Percentiles rank a stretch among this genome's conserved stretches.
These are phyloP conservation scores for Rousettus madagascariensis DNA, from an alignment of 2,797 vertebrate species.

Conservation along the genomic window DNA sequence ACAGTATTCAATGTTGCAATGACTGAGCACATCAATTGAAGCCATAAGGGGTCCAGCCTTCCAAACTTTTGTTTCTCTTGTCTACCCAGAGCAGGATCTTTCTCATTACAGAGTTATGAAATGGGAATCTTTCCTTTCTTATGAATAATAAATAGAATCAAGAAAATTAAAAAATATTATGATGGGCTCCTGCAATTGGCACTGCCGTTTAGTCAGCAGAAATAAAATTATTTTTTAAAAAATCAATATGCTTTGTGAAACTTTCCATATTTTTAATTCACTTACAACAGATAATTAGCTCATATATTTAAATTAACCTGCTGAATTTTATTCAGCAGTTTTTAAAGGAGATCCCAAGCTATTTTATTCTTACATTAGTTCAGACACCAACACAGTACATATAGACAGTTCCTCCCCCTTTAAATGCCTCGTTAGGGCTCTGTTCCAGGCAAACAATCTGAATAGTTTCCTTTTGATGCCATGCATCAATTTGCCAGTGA, in stretches of 20 bases:
- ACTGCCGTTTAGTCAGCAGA: slow-evolving; percentile 62
- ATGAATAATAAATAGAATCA: slow-evolving; percentile 71
- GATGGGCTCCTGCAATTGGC: slow-evolving; percentile 38
- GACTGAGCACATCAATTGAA: neutral
- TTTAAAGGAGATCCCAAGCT: slow-evolving; percentile 32
- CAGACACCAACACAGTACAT: neutral
- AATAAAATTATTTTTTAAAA: slow-evolving; percentile 54
- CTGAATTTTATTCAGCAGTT: slow-evolving; percentile 58
- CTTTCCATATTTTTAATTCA: slow-evolving; percentile 74
- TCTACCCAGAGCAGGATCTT: slow-evolving; percentile 22
- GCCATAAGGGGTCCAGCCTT: neutral
- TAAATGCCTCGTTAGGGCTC: slow-evolving; percentile 9
- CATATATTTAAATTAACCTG: slow-evolving; percentile 64
- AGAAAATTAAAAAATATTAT: slow-evolving; percentile 46
- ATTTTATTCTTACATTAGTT: slow-evolving; percentile 51
- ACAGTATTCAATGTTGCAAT: neutral
- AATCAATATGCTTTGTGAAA: slow-evolving; percentile 70
- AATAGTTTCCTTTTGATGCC: neutral
- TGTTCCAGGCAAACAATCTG: slow-evolving; percentile 5
- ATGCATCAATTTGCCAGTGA: neutral
- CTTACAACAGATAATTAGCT: slow-evolving; percentile 51
- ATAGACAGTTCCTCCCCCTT: neutral
- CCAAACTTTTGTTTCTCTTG: neutral
- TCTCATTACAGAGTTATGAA: slow-evolving; percentile 51
- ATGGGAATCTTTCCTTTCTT: slow-evolving; percentile 46